Conservation (phyloP, 2,113 vertebrate genomes). For the Petrocephalus zakoni region DNA sequence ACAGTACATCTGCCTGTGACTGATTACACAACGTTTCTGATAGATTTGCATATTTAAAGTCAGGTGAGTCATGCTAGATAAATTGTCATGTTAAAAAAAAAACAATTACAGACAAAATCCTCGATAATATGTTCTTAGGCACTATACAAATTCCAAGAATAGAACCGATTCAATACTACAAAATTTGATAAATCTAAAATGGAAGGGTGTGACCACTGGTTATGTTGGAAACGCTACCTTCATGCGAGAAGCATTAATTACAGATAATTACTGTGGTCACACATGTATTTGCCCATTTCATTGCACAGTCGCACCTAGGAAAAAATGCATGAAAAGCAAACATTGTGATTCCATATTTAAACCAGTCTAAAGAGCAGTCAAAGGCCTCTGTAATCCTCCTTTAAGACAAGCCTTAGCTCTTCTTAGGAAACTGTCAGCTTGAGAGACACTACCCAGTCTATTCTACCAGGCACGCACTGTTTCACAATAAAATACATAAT, state of each 20-base stretch:
- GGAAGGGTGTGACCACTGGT: neutral
- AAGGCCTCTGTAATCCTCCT: neutral
- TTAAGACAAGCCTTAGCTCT: neutral
- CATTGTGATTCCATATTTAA: neutral
- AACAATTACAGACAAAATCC: neutral
- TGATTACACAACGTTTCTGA: neutral
- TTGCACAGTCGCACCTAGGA: neutral
- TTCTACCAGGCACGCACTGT: neutral
- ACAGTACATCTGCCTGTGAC: neutral
- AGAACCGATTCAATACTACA: neutral
- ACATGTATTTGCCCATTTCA: conserved; percentile 11
- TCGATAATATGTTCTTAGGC: neutral
- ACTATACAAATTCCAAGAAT: neutral
- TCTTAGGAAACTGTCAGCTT: neutral
- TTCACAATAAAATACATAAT: neutral
- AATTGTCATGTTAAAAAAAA: neutral
- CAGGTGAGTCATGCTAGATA: neutral
- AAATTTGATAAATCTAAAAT: neutral
- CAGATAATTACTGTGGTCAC: conserved; percentile 6
- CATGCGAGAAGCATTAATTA: neutral
- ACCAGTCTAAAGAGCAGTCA: neutral
- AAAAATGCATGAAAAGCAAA: neutral
- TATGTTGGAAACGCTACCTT: neutral
- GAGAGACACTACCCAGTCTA: neutral
- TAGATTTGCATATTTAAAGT: neutral